Evolutionary conservation across 2,797 vertebrate genomes (phyloP).

Genomic region (Ficedula albicollis): DNA sequence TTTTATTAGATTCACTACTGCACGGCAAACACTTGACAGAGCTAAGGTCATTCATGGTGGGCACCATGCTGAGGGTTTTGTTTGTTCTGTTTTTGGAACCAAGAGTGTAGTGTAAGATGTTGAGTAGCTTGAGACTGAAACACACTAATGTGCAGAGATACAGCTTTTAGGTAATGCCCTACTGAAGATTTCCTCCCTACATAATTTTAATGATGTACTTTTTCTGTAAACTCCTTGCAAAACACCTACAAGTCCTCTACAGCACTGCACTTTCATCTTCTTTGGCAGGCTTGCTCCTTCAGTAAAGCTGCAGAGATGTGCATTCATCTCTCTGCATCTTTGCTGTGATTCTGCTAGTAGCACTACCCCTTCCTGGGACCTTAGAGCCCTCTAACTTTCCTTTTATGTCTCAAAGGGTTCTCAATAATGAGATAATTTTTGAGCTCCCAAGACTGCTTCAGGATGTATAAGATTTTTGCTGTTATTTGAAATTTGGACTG

Average conservation of each 20-base stretch:
- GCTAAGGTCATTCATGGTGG: neutral
- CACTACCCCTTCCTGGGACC: neutral
- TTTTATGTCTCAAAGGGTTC: neutral
- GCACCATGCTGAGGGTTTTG: neutral
- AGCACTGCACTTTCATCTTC: neutral
- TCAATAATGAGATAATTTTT: neutral
- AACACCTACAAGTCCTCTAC: neutral
- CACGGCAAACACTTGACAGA: neutral
- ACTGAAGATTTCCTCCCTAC: neutral
- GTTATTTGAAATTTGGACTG: neutral
- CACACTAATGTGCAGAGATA: neutral
- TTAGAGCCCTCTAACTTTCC: neutral
- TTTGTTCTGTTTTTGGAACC: neutral
- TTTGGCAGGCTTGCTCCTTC: neutral
- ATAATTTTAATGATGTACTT: neutral
- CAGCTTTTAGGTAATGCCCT: neutral
- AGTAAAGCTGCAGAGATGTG: neutral
- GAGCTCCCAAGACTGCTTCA: neutral
- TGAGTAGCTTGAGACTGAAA: neutral
- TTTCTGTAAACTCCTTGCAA: neutral
- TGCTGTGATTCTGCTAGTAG: neutral
- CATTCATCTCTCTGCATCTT: neutral
- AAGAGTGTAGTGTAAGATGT: accelerated
- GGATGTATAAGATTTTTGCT: neutral
- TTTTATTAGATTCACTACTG: neutral